These are phyloP conservation scores for Ericerus pela DNA, from an alignment of 1,140 invertebrate species.

Conservation along the genomic window DNA sequence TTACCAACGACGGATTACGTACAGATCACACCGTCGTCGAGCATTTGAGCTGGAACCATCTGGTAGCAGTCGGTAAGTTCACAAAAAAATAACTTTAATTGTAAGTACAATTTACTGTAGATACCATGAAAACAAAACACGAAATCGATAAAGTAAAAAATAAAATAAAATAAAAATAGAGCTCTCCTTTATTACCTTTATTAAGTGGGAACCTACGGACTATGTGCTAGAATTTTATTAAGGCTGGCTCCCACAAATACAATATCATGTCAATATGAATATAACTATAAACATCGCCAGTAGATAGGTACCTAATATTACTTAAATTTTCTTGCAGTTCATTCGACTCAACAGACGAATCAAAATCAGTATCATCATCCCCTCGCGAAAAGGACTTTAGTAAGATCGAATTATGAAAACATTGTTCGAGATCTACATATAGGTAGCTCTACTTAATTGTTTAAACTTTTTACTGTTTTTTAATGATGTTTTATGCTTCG, in stretches of 20 bases:
- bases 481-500: neutral
- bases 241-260: too few species aligned
- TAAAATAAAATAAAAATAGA: neutral
- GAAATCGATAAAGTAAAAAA: neutral
- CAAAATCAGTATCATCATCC: neutral
- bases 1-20: conserved; percentile 46
- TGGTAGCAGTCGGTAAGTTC: neutral
- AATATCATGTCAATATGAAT: too few species aligned
- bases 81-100: neutral
- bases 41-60: neutral
- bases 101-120: neutral
- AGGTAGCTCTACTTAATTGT: neutral
- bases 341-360: neutral
- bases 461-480: too few species aligned
- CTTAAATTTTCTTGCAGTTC: neutral
- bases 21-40: neutral
- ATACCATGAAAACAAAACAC: neutral
- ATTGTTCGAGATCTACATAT: neutral
- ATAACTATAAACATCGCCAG: too few species aligned
- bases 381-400: neutral
- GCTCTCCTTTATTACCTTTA: neutral
- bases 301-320: too few species aligned
- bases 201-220: too few species aligned
- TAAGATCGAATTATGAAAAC: neutral
- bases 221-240: too few species aligned